phyloP scores from a whole-genome alignment of 2,113 vertebrate species.

The Girardinichthys multiradiatus region DNA sequence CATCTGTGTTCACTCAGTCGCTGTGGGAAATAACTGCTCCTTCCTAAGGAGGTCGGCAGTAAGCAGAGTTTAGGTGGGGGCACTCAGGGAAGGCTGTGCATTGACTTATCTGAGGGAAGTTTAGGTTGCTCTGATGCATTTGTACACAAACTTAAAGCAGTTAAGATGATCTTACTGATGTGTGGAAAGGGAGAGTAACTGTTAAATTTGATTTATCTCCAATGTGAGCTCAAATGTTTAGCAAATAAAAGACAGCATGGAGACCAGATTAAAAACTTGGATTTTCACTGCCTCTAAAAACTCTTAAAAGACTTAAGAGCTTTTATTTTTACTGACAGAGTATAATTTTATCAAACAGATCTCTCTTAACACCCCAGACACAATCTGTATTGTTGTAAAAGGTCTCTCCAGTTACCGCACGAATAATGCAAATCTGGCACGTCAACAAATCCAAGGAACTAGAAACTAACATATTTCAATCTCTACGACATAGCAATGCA shows the following conservation, averaged over 20 bases:
- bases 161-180: conserved; percentile 32
- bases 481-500: too few species aligned
- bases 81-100: conserved; percentile 35
- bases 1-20: conserved; percentile 79
- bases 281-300: neutral
- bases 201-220: conserved; percentile 3
- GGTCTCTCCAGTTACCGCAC: neutral
- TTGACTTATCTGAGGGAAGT: conserved; percentile 57
- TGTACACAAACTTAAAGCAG: conserved; percentile 38
- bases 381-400: neutral
- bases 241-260: too few species aligned
- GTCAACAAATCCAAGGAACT: neutral
- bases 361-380: neutral
- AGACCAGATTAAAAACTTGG: neutral
- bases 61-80: conserved; percentile 32
- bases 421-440: neutral
- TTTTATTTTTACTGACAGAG: neutral
- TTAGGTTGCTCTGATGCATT: conserved; percentile 53
- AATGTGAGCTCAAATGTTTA: neutral
- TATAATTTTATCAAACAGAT: neutral
- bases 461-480: too few species aligned
- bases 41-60: conserved; percentile 34
- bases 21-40: conserved; percentile 60
- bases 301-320: too few species aligned
- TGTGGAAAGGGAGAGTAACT: neutral